A percentile compares a stretch with the other conserved stretches of the same genome.
These are phyloP conservation scores for Caenorhabditis macrosperma DNA, from an alignment of 2,888 invertebrate species.

Conservation along the genomic window DNA sequence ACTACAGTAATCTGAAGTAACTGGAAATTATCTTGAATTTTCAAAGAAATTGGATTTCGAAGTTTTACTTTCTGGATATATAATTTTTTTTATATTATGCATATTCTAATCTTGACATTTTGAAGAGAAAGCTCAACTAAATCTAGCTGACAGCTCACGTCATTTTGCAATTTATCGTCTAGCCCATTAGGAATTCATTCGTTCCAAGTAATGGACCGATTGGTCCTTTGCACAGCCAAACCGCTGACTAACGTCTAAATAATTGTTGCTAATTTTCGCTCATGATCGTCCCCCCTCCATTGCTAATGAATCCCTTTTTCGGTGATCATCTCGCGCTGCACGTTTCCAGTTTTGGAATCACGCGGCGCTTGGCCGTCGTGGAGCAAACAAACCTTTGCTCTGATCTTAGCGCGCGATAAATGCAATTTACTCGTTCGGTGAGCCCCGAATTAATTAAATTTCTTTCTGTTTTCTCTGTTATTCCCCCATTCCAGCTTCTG, in stretches of 20 bases:
- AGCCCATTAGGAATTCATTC: slow-evolving; percentile 32
- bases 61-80: too few relatives aligned
- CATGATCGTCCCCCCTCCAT: not conserved
- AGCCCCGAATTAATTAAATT: slow-evolving; percentile 48
- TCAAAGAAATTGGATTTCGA: too few relatives aligned
- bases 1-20: too few relatives aligned
- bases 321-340: not conserved
- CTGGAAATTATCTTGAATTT: too few relatives aligned
- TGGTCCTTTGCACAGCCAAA: not conserved
- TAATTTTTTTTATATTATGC: too few relatives aligned
- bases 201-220: slow-evolving; percentile 17
- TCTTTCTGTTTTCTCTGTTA: slow-evolving; percentile 9
- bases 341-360: slow-evolving; percentile 23
- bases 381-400: slow-evolving; percentile 38
- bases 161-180: slow-evolving; percentile 30
- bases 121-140: not conserved
- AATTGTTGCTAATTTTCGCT: slow-evolving; percentile 29
- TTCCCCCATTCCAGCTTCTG: slow-evolving; percentile 3
- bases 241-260: slow-evolving; percentile 8
- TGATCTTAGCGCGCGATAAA: slow-evolving; percentile 50
- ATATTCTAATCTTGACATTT: too few relatives aligned
- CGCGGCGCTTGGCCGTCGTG: not conserved
- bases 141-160: slow-evolving; percentile 21
- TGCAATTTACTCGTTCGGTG: slow-evolving; percentile 48
- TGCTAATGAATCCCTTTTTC: slow-evolving; percentile 5